A percentile compares a stretch with the other conserved stretches of the same genome.
These are phyloP conservation scores for Sphaeramia orbicularis DNA, from an alignment of 2,797 vertebrate species.

Conservation along the genomic window DNA sequence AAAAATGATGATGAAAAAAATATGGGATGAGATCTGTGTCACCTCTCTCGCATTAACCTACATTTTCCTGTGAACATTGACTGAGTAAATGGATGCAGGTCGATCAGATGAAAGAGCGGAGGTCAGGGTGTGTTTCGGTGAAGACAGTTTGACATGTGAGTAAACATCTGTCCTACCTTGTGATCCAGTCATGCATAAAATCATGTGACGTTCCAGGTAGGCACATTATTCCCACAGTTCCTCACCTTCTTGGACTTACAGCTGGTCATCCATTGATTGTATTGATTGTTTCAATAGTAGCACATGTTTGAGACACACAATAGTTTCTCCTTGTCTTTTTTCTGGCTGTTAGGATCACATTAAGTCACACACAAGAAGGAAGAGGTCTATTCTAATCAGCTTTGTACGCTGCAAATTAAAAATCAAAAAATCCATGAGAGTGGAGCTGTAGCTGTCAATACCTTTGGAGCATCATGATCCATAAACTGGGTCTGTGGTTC, in stretches of 20 bases:
- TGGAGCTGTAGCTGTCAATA: no score
- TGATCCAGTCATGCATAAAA: conserved; percentile 12
- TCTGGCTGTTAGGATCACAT: background rate
- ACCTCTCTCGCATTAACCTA: conserved; percentile 40
- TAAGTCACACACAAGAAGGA: conserved; percentile 17
- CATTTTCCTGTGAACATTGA: conserved; percentile 22
- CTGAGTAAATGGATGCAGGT: background rate
- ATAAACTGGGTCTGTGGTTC: background rate
- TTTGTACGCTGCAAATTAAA: no score
- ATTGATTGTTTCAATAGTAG: conserved; percentile 43
- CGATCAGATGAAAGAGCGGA: background rate
- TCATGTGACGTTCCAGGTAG: conserved; percentile 15
- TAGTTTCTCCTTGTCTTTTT: background rate
- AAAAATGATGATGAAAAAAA: conserved; percentile 20
- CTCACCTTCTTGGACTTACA: conserved; percentile 13
- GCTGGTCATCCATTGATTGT: conserved; percentile 49
- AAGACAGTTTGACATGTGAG: background rate
- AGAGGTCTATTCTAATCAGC: background rate
- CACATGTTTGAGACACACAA: conserved; percentile 5
- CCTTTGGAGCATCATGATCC: background rate
- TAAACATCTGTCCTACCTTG: conserved; percentile 7
- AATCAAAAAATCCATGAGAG: no score
- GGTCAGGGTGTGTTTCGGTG: background rate
- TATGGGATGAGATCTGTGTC: conserved; percentile 7
- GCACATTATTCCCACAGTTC: background rate